Percentiles rank a stretch among this genome's conserved stretches.
Evolutionary conservation across 2,113 vertebrate genomes (phyloP).

Genomic region (Sialia sialis): DNA sequence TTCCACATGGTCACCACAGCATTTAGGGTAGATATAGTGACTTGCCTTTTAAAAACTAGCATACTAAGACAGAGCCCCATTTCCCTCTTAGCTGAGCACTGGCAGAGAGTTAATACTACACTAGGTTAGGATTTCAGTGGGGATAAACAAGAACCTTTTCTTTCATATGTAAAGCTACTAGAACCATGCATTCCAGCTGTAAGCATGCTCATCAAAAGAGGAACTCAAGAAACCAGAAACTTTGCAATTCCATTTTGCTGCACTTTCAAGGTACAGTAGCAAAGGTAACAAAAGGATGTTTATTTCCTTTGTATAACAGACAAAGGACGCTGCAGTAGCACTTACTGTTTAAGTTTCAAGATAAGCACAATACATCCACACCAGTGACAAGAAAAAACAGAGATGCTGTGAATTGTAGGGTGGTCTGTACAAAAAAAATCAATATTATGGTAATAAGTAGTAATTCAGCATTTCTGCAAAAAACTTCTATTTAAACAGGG

Average conservation of each 20-base stretch:
- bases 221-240: neutral
- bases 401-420: neutral
- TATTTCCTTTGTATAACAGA: conserved; percentile 22
- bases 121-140: neutral
- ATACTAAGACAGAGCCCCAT: neutral
- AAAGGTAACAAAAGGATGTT: neutral
- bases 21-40: neutral
- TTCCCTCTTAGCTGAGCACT: neutral
- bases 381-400: neutral
- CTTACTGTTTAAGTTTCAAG: neutral
- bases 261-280: neutral
- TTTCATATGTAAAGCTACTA: neutral
- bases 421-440: neutral
- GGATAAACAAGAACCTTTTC: conserved; percentile 11
- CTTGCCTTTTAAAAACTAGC: neutral
- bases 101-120: neutral
- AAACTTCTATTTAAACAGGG: neutral
- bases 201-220: neutral
- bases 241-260: neutral
- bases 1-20: neutral
- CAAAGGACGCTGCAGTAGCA: neutral
- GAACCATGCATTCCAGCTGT: neutral
- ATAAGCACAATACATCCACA: neutral
- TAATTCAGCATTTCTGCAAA: neutral
- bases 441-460: neutral